Conservation (phyloP, 1,140 invertebrate species). For the Aphelinus certus region DNA sequence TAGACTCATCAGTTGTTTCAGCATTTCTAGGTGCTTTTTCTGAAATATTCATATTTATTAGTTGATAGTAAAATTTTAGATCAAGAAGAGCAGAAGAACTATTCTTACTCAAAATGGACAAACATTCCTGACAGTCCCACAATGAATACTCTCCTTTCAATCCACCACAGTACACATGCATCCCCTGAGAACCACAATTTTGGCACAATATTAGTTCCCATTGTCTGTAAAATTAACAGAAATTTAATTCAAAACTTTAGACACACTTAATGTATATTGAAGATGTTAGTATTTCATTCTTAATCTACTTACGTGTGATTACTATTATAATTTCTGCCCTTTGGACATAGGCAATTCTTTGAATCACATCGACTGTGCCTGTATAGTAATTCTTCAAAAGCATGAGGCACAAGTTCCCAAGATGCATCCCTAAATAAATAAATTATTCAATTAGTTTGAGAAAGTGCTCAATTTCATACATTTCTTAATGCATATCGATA, state of each 20-base stretch:
- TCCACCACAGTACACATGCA: conserved; percentile 66
- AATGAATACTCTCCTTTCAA: conserved; percentile 54
- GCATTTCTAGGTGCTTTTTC: conserved; percentile 6
- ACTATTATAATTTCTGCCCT: conserved; percentile 66
- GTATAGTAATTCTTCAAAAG: conserved; percentile 70
- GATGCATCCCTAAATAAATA: conserved; percentile 71
- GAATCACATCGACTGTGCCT: conserved; percentile 71
- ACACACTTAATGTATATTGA: conserved; percentile 1
- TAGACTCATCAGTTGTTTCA: conserved; percentile 27
- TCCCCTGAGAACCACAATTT: conserved; percentile 70
- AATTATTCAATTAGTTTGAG: not conserved
- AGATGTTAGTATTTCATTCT: conserved; percentile 7
- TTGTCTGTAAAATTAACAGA: conserved; percentile 56
- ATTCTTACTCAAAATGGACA: conserved; percentile 49
- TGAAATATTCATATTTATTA: not conserved
- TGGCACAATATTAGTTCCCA: conserved; percentile 69
- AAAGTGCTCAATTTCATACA: too few relatives aligned
- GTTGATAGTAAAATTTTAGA: not conserved
- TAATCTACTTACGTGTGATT: conserved; percentile 61
- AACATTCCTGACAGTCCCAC: conserved; percentile 62
- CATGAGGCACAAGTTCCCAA: conserved; percentile 75
- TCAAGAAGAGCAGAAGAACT: not conserved
- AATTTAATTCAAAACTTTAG: conserved; percentile 19
- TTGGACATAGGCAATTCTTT: conserved; percentile 67
- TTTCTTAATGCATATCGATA: not conserved